Conservation (phyloP, 2,797 vertebrate genomes). For the Sardinella longiceps region DNA sequence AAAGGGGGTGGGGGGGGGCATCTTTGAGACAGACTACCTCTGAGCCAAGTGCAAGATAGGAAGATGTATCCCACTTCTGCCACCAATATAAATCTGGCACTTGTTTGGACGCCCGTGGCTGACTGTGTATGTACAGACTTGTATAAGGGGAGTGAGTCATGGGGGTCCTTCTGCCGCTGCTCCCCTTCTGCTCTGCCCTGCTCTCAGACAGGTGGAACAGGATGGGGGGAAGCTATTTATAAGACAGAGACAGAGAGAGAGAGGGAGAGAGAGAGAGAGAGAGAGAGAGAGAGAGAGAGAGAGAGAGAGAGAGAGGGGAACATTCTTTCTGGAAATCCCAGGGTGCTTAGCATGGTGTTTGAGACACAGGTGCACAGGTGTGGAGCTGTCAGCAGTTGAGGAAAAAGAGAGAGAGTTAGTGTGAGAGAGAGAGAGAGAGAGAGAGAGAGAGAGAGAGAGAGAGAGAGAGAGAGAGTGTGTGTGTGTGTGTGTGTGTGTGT, state of each 20-base stretch:
- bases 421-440: not conserved
- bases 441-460: too few species aligned
- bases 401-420: not conserved
- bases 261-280: not conserved
- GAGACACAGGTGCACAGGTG: slow-evolving; percentile 45
- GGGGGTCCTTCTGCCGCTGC: slow-evolving; percentile 36
- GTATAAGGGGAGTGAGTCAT: slow-evolving; percentile 34
- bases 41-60: slow-evolving; percentile 12
- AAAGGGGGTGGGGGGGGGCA: not conserved
- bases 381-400: slow-evolving; percentile 43
- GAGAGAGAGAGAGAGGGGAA: not conserved
- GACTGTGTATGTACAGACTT: slow-evolving; percentile 6
- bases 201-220: slow-evolving; percentile 42
- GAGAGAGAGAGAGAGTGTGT: too few species aligned
- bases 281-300: not conserved
- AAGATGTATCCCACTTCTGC: slow-evolving; percentile 18
- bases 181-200: slow-evolving; percentile 9
- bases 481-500: too few species aligned
- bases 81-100: slow-evolving; percentile 23
- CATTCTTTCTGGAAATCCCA: slow-evolving; percentile 37
- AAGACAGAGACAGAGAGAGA: not conserved
- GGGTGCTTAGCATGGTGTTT: slow-evolving; percentile 30
- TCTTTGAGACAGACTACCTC: slow-evolving; percentile 6
- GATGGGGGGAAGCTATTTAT: slow-evolving; percentile 51
- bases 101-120: not conserved